Evolutionary conservation across 2,888 invertebrate species (phyloP), one percentile per base, ranked within the genome.

Genomic region (Polydesmus complanatus): DNA sequence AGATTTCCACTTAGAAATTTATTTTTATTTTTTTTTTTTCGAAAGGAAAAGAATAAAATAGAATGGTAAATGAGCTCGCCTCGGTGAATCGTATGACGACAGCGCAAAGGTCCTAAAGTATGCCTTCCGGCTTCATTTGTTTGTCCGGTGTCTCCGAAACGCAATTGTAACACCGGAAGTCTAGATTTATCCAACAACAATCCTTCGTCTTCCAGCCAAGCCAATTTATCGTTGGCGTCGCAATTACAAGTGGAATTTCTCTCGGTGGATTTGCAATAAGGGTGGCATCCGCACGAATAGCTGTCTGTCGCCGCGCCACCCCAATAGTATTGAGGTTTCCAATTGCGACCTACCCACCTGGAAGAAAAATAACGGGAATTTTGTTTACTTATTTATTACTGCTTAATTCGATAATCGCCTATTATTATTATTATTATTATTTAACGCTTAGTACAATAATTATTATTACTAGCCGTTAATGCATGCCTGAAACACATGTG

Each of bases 271-370:
- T 65, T 50, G 37, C 68, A 68, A 50, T 68, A 65, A 1, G 68
- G 68, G 60, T 68, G 68, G 25, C 68, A 68, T 1, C 66, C 68
- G 51, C 68, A 68, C 18, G 66, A 63, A 3, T 65, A 60, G 59
- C 68, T 68, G 61, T 68, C 68, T 0, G 68, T 67, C 48, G 67
- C 68, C 23, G 68, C 68, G 5, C 68, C 68, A 21, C 68, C 68
- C 68, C 68, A 68, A 59, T 68, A 68, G 56, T 64, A 67, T 49
- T 68, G 68, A 18, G 62, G 62, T 23, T 62, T 62, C 64, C 68
- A 66, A 54, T 66, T 64, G 18, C 68, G 61, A 18, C 68, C 68
- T 1, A 68, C 67, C 68, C 68, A 68, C 67, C 67, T 67, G 37
- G 2, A 5, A 14, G 14, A 37, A 37, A 37, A 5, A 37, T 37